Conservation (phyloP, 1,140 invertebrate genomes). For the Achroia grisella region DNA sequence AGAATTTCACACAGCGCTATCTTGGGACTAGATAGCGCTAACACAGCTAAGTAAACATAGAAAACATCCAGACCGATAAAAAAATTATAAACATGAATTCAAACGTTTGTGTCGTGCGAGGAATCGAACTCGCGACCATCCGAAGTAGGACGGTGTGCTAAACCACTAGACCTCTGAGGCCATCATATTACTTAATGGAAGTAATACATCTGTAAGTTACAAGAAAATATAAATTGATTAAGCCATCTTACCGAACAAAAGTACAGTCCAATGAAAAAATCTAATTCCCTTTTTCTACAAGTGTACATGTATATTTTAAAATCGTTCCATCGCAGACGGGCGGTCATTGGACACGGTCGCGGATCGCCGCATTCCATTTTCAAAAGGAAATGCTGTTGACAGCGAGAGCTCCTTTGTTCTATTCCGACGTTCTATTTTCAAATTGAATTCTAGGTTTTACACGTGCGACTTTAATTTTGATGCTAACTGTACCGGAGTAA, state of each 20-base stretch:
- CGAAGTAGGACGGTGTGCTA: no score
- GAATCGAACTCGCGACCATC: no score
- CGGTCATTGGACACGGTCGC: constrained; percentile 32
- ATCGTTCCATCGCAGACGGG: constrained; percentile 27
- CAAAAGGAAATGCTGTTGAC: constrained; percentile 53
- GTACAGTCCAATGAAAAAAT: constrained; percentile 14
- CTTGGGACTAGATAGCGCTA: no score
- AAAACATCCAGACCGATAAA: no score
- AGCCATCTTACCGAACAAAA: constrained; percentile 2
- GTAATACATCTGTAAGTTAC: no score
- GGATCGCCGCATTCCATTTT: constrained; percentile 46
- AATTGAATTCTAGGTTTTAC: constrained; percentile 28
- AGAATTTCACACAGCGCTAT: no score
- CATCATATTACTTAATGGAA: no score
- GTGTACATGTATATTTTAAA: constrained; percentile 18
- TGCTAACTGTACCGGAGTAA: constrained; percentile 14
- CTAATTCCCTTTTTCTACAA: constrained; percentile 5
- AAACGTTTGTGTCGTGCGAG: no score
- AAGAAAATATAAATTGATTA: no score
- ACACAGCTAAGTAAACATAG: no score
- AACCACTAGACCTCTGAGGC: no score
- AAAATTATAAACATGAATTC: no score
- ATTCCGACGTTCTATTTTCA: constrained; percentile 38
- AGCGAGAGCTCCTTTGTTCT: constrained; percentile 51
- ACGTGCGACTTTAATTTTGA: constrained; percentile 25